A percentile compares a stretch with the other conserved stretches of the same genome.
Conservation (phyloP, 1,140 invertebrate species). For the Doryteuthis pealeii region DNA sequence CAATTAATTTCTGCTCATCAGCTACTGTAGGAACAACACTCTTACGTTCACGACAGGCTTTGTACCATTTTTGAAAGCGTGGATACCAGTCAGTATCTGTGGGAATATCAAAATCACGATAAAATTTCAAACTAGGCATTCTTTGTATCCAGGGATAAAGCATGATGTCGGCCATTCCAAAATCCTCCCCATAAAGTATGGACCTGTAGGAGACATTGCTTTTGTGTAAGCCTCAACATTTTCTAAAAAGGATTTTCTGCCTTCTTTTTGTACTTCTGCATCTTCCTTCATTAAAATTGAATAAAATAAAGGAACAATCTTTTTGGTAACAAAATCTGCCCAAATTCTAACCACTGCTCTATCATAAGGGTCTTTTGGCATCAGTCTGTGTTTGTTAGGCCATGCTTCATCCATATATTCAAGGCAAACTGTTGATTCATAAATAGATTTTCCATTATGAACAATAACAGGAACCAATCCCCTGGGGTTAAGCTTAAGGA, state of each 20-base stretch:
- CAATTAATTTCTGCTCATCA: conserved; percentile 24
- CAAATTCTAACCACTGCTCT: conserved; percentile 31
- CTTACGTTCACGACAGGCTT: conserved; percentile 25
- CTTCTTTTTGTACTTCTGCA: conserved; percentile 30
- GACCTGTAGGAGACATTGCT: conserved; percentile 28
- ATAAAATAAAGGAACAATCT: conserved; percentile 37
- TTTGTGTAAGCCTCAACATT: conserved; percentile 24
- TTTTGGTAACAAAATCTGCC: conserved; percentile 33
- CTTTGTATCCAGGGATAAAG: conserved; percentile 30
- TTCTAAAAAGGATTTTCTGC: conserved; percentile 27
- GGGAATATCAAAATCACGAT: conserved; percentile 36
- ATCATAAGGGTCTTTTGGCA: conserved; percentile 36
- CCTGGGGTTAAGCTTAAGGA: conserved; percentile 37
- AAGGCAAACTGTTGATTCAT: conserved; percentile 39
- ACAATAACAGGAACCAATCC: conserved; percentile 39
- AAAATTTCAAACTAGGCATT: conserved; percentile 30
- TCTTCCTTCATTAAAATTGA: conserved; percentile 30
- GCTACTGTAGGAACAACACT: conserved; percentile 24
- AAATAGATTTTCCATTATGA: conserved; percentile 34
- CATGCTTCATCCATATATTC: conserved; percentile 44
- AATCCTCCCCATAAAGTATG: conserved; percentile 33
- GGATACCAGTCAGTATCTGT: conserved; percentile 23
- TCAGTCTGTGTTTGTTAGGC: conserved; percentile 17
- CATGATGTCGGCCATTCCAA: conserved; percentile 39
- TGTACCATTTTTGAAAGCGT: conserved; percentile 32